Conservation (phyloP, 2,797 vertebrate genomes). For the Channa striata region DNA sequence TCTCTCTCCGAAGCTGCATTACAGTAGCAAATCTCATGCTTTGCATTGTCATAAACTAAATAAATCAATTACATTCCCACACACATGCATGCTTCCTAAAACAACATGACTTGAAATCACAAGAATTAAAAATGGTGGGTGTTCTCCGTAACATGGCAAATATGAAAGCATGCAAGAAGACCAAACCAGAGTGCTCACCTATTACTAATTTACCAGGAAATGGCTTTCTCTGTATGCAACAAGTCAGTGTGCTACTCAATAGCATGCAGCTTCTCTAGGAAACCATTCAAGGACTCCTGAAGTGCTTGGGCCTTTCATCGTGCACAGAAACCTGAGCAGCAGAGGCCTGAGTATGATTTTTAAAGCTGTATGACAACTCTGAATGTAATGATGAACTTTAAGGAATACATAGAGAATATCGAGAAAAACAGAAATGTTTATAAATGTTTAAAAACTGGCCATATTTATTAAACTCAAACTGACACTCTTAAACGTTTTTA, state of each 20-base stretch:
- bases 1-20: slow-evolving; percentile 77
- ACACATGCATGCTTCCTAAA: slow-evolving; percentile 56
- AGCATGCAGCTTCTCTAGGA: slow-evolving; percentile 8
- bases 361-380: neutral
- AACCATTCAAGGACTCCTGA: slow-evolving; percentile 29
- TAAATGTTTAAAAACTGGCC: neutral
- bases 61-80: slow-evolving; percentile 80
- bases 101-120: slow-evolving; percentile 70
- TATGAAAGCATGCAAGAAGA: slow-evolving; percentile 39
- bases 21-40: slow-evolving; percentile 82
- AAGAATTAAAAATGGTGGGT: slow-evolving; percentile 71
- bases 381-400: slow-evolving; percentile 1
- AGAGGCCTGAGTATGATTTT: slow-evolving; percentile 19
- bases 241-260: slow-evolving; percentile 65
- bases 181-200: slow-evolving; percentile 36
- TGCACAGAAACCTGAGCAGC: slow-evolving; percentile 6
- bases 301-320: slow-evolving; percentile 1
- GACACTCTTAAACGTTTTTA: neutral
- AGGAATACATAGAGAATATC: slow-evolving; percentile 15
- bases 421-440: slow-evolving; percentile 22
- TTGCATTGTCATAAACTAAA: slow-evolving; percentile 81
- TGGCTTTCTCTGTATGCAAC: slow-evolving; percentile 71
- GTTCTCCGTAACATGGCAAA: slow-evolving; percentile 65
- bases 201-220: slow-evolving; percentile 36
- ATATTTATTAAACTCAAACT: slow-evolving; percentile 8